Percentiles rank a stretch among this genome's conserved stretches.
Evolutionary conservation across 2,888 invertebrate species (phyloP).

Genomic region (Agrochola litura): DNA sequence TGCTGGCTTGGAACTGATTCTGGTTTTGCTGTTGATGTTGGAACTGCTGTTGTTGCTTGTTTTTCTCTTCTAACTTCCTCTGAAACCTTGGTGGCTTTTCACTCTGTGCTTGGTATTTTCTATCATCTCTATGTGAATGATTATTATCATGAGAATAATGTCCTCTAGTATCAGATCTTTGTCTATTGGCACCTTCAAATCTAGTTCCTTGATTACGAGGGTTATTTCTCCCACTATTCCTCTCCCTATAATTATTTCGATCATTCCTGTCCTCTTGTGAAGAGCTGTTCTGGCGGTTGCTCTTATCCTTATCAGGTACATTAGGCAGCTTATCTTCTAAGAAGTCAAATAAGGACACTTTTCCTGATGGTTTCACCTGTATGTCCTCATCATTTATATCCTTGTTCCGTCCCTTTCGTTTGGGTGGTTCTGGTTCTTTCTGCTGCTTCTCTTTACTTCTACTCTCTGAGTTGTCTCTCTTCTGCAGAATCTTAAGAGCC

Average conservation of each 20-base stretch:
- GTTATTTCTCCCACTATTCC: conserved; percentile 80
- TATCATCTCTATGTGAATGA: conserved; percentile 82
- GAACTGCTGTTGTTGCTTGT: conserved; percentile 83
- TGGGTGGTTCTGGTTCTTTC: conserved; percentile 84
- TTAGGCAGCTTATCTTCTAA: conserved; percentile 94
- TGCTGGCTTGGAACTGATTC: conserved; percentile 69
- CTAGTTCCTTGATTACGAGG: conserved; percentile 79
- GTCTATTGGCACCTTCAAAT: conserved; percentile 79
- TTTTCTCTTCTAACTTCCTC: conserved; percentile 88
- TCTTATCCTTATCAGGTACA: conserved; percentile 87
- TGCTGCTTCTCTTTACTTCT: conserved; percentile 84
- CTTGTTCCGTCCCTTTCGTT: conserved; percentile 88
- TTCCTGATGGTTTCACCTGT: conserved; percentile 94
- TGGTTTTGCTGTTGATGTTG: conserved; percentile 74
- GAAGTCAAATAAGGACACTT: conserved; percentile 95
- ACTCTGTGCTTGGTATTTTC: conserved; percentile 85
- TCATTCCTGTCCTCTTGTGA: conserved; percentile 81
- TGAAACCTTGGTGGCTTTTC: conserved; percentile 92
- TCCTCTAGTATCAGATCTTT: conserved; percentile 80
- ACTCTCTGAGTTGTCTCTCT: conserved; percentile 88
- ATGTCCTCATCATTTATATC: conserved; percentile 89
- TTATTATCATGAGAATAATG: conserved; percentile 83
- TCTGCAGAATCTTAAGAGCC: conserved; percentile 92
- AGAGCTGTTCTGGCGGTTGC: conserved; percentile 76
- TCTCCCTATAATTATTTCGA: conserved; percentile 80